These are phyloP conservation scores for Cheirogaleus major DNA, from an alignment of 2,797 vertebrate genomes.

Conservation along the genomic window DNA sequence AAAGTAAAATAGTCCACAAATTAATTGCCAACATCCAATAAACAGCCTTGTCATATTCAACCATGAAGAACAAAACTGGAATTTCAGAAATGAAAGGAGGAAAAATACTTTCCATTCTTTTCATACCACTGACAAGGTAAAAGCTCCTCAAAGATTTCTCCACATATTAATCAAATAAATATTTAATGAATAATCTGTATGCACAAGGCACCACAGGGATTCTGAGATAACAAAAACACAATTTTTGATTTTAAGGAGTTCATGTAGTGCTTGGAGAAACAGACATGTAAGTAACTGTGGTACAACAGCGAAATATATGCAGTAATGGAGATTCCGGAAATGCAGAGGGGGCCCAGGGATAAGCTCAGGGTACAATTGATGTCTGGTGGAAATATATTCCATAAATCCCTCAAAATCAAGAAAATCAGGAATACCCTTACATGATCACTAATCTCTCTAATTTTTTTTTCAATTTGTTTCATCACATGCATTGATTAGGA, in stretches of 20 bases:
- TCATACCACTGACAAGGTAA: background rate
- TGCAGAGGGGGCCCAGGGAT: background rate
- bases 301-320: background rate
- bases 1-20: background rate
- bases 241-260: slow-evolving; percentile 38
- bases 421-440: background rate
- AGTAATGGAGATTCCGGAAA: background rate
- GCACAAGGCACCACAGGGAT: background rate
- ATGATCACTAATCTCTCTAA: background rate
- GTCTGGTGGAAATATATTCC: background rate
- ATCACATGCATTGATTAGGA: background rate
- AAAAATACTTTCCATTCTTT: slow-evolving; percentile 43
- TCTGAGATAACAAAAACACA: background rate
- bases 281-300: background rate
- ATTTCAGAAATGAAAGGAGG: slow-evolving; percentile 53
- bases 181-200: slow-evolving; percentile 31
- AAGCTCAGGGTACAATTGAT: background rate
- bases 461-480: background rate
- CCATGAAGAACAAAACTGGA: background rate
- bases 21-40: background rate
- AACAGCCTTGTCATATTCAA: background rate
- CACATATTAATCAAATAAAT: slow-evolving; percentile 41
- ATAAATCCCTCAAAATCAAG: background rate
- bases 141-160: slow-evolving; percentile 41
- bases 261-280: background rate